These are phyloP conservation scores for Astatoreochromis straeleni DNA, from an alignment of 2,113 vertebrate species.

Conservation along the genomic window DNA sequence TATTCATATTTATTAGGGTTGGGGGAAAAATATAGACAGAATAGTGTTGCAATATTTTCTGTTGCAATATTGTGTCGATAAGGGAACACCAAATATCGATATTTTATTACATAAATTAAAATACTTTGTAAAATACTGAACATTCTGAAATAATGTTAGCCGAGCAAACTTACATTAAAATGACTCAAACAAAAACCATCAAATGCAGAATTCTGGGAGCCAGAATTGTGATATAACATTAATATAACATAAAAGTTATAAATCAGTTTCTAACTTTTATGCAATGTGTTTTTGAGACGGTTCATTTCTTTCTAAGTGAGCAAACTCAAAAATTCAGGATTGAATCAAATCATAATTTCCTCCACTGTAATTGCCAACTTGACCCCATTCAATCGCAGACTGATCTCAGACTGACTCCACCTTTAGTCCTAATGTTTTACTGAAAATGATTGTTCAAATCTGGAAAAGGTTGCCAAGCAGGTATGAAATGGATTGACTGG, in stretches of 20 bases:
- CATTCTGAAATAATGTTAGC: not conserved
- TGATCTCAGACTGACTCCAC: not conserved
- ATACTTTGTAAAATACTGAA: not conserved
- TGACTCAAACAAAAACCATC: not conserved
- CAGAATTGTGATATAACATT: not conserved
- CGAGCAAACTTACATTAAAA: not conserved
- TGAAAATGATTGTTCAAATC: not conserved
- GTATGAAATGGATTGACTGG: not conserved
- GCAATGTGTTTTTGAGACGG: not conserved
- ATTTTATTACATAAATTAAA: not conserved
- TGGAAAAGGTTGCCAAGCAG: not conserved
- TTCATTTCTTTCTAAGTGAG: not conserved
- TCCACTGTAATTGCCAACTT: not conserved
- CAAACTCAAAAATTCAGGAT: not conserved
- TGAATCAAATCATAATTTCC: not conserved
- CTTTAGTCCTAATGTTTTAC: not conserved
- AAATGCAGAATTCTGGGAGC: not conserved
- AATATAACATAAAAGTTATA: not conserved
- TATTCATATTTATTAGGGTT: not conserved
- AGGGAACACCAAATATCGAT: not conserved
- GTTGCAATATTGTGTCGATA: not conserved
- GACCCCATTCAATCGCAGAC: not conserved
- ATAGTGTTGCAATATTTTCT: not conserved
- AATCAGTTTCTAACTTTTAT: not conserved
- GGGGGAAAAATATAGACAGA: not conserved